These are phyloP conservation scores for Chloropsis hardwickii DNA, from an alignment of 2,113 vertebrate genomes.

Conservation along the genomic window DNA sequence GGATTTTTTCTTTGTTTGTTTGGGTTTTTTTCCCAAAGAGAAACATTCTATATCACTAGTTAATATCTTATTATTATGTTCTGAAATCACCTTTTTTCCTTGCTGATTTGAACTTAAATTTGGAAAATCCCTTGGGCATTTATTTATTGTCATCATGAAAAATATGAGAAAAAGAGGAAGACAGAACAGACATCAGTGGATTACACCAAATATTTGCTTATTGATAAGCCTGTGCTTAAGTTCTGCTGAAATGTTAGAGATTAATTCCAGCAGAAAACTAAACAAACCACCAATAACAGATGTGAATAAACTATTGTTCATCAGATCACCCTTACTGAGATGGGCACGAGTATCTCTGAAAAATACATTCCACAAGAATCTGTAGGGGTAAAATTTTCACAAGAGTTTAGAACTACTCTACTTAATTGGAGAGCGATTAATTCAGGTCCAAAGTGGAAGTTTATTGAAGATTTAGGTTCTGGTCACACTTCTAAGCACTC, in stretches of 20 bases:
- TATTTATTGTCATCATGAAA: neutral
- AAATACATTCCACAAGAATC: neutral
- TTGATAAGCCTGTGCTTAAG: neutral
- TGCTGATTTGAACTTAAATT: neutral
- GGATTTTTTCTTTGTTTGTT: neutral
- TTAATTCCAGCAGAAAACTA: neutral
- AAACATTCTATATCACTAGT: neutral
- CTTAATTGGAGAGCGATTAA: neutral
- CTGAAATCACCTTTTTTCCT: neutral
- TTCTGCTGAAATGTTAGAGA: neutral
- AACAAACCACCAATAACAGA: neutral
- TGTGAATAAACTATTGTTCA: neutral
- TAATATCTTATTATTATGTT: neutral
- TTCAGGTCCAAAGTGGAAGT: neutral
- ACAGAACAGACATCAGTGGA: neutral
- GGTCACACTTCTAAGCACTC: neutral
- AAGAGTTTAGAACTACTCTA: neutral
- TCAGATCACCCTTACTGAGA: neutral
- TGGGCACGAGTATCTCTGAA: neutral
- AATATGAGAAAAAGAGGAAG: neutral
- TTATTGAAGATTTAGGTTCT: neutral
- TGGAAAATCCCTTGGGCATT: neutral
- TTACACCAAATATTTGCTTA: neutral
- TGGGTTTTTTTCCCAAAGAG: neutral
- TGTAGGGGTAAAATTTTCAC: neutral